Conservation (phyloP, 2,113 vertebrate genomes). For the Accipiter virgatus region DNA sequence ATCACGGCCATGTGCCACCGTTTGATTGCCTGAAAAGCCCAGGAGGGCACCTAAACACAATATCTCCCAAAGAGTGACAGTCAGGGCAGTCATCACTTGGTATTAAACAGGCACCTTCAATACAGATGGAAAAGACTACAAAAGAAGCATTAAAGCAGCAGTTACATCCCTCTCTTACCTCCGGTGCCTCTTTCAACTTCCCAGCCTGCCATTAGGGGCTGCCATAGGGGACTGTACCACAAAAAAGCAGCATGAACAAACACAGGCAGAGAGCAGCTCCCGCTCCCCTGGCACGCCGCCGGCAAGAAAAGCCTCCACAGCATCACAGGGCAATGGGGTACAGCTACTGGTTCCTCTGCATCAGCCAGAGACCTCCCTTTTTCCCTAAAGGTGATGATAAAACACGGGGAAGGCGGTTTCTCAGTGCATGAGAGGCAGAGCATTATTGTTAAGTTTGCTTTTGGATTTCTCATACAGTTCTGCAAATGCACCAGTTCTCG, state of each 20-base stretch:
- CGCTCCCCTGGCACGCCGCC: rapidly evolving
- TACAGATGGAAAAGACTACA: not conserved
- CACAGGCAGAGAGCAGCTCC: not conserved
- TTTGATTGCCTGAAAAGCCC: constrained; percentile 34
- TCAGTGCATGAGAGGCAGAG: not conserved
- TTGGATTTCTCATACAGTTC: not conserved
- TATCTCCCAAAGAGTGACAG: constrained; percentile 12
- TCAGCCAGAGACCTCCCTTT: not conserved
- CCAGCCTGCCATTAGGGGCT: not conserved
- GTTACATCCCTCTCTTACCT: not conserved
- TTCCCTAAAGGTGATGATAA: not conserved
- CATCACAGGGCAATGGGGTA: not conserved
- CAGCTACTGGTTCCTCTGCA: not conserved
- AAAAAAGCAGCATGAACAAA: rapidly evolving
- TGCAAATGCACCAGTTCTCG: rapidly evolving
- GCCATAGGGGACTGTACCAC: not conserved
- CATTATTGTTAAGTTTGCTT: not conserved
- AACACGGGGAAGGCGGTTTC: rapidly evolving
- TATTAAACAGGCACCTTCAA: not conserved
- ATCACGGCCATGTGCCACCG: not conserved
- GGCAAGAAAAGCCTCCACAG: not conserved
- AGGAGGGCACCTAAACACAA: not conserved
- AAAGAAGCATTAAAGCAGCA: constrained; percentile 10
- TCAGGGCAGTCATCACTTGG: not conserved
- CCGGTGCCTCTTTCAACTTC: not conserved